These are phyloP conservation scores for Cryptotis parvus DNA, from an alignment of 2,113 vertebrate species.

Conservation along the genomic window DNA sequence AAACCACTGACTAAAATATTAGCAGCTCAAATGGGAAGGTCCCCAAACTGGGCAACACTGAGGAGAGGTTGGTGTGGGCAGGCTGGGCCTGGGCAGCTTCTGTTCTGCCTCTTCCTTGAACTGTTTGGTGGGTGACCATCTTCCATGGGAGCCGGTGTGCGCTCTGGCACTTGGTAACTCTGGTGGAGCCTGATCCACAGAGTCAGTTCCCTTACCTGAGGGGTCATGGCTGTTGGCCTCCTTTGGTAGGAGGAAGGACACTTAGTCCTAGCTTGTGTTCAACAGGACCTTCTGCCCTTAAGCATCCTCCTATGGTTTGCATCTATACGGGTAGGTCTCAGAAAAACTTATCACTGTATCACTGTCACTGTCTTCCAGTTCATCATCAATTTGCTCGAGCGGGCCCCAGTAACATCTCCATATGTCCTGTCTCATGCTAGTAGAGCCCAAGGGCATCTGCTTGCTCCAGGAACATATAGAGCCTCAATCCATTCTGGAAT, in stretches of 20 bases:
- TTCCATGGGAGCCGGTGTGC: neutral
- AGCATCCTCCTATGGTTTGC: neutral
- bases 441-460: too few relatives aligned
- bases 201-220: neutral
- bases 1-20: neutral
- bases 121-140: neutral
- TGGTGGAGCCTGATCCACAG: neutral
- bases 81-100: neutral
- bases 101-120: neutral
- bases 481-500: too few relatives aligned
- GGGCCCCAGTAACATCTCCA: too few relatives aligned
- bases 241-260: slow-evolving; percentile 11
- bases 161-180: neutral
- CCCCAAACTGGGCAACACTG: neutral
- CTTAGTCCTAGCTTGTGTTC: neutral
- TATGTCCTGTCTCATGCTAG: too few relatives aligned
- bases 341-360: slow-evolving; percentile 44
- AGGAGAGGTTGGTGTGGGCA: neutral
- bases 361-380: too few relatives aligned
- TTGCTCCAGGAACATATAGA: too few relatives aligned
- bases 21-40: neutral
- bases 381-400: too few relatives aligned
- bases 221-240: neutral
- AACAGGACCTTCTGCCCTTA: neutral
- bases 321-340: slow-evolving; percentile 25